Percentiles rank a stretch among this genome's conserved stretches.
Conservation (phyloP, 2,888 invertebrate species). For the Nephrotoma flavescens region DNA sequence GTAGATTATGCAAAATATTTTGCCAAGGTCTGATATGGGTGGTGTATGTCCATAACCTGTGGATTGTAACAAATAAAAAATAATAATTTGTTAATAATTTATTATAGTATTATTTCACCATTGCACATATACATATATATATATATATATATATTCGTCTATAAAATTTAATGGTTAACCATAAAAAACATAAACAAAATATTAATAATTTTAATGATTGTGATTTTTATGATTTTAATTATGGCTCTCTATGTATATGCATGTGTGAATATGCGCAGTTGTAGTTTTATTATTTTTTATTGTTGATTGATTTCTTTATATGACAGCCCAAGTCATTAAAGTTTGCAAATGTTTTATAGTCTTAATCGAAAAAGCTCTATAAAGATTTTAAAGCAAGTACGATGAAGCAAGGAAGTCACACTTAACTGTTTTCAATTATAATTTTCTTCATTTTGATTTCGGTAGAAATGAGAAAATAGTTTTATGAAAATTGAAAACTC, state of each 20-base stretch:
- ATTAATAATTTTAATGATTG: not conserved
- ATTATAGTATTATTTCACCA: not conserved
- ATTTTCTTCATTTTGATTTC: too few species aligned
- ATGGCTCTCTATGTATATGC: too few species aligned
- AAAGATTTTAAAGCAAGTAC: too few species aligned
- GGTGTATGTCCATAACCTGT: conserved; percentile 82
- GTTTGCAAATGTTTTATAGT: too few species aligned
- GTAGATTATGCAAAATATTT: conserved; percentile 77
- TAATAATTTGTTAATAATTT: conserved; percentile 7
- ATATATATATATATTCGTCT: not conserved
- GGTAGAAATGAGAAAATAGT: too few species aligned
- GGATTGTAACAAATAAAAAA: conserved; percentile 10
- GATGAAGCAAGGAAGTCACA: too few species aligned
- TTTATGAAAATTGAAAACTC: too few species aligned
- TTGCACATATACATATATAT: not conserved
- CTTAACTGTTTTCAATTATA: too few species aligned
- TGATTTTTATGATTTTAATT: too few species aligned
- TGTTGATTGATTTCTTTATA: not conserved
- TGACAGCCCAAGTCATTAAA: too few species aligned
- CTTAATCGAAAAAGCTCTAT: too few species aligned
- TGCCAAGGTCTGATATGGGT: conserved; percentile 70
- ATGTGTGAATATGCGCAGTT: too few species aligned
- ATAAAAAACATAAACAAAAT: not conserved
- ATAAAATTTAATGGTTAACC: not conserved
- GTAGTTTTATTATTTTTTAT: not conserved